phyloP scores from a whole-genome alignment of 2,797 vertebrate genomes.

The Adrianichthys oophorus region DNA sequence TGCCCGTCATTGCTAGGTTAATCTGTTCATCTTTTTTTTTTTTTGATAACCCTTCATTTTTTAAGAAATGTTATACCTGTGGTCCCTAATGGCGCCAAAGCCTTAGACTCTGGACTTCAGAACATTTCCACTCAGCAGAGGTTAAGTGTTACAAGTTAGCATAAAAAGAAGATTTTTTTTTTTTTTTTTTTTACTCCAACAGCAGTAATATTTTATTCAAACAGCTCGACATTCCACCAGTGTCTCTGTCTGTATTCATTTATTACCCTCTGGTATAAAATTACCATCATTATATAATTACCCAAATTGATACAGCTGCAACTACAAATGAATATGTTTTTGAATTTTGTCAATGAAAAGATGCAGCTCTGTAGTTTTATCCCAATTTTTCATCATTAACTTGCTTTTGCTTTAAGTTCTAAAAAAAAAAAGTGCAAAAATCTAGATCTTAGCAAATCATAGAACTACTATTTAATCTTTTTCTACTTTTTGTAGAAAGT shows the following conservation, averaged over 20 bases:
- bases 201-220: background rate
- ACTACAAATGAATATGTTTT: too few species aligned
- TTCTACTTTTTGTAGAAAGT: too few species aligned
- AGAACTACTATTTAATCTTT: too few species aligned
- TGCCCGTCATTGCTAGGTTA: conserved; percentile 3
- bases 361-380: background rate
- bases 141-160: conserved; percentile 9
- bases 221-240: too few species aligned
- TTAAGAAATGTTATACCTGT: conserved; percentile 7
- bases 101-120: background rate
- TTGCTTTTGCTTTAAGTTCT: too few species aligned
- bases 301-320: background rate
- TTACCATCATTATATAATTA: too few species aligned
- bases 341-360: background rate
- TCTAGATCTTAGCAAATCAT: too few species aligned
- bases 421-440: too few species aligned
- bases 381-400: too few species aligned
- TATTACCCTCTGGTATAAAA: too few species aligned
- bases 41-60: background rate
- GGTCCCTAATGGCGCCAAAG: conserved; percentile 12
- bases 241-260: too few species aligned
- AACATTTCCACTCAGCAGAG: conserved; percentile 2
- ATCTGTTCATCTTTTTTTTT: conserved; percentile 36
- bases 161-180: background rate
- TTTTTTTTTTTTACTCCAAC: background rate